Evolutionary conservation across 2,888 invertebrate genomes (phyloP).

Genomic region (Pachydiplax longipennis): DNA sequence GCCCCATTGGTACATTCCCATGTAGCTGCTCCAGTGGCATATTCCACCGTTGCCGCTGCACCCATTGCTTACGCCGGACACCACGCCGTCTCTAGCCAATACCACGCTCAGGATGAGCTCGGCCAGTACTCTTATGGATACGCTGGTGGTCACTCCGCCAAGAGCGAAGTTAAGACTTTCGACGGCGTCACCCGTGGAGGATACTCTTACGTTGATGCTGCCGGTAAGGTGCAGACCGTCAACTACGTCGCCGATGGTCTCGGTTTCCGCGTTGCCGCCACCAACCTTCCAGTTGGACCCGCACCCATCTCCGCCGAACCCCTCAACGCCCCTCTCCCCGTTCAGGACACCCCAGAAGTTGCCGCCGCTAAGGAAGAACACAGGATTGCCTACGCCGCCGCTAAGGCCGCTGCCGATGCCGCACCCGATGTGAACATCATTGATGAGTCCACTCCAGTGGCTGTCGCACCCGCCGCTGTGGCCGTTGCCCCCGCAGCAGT

Average conservation of each 20-base stretch:
- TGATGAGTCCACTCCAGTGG: slow-evolving; percentile 57
- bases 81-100: slow-evolving; percentile 51
- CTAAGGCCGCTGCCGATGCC: slow-evolving; percentile 55
- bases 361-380: slow-evolving; percentile 53
- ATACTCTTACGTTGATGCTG: slow-evolving; percentile 61
- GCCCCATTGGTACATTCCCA: not conserved
- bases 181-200: slow-evolving; percentile 60
- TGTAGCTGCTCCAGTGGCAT: slow-evolving; percentile 10
- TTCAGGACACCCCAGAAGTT: slow-evolving; percentile 45
- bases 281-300: slow-evolving; percentile 59
- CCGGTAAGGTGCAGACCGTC: slow-evolving; percentile 60
- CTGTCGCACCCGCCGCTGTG: slow-evolving; percentile 45
- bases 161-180: slow-evolving; percentile 57
- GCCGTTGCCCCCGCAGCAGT: slow-evolving; percentile 53
- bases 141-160: slow-evolving; percentile 54
- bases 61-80: not conserved
- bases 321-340: slow-evolving; percentile 58
- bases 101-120: slow-evolving; percentile 53
- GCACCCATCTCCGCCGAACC: slow-evolving; percentile 48
- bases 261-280: slow-evolving; percentile 61
- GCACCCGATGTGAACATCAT: slow-evolving; percentile 21
- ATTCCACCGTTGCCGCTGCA: slow-evolving; percentile 15
- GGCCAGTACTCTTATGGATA: slow-evolving; percentile 53
- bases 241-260: slow-evolving; percentile 60
- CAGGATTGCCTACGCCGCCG: slow-evolving; percentile 57